These are phyloP conservation scores for Mythimna lalbum DNA, from an alignment of 2,888 invertebrate species.

Conservation along the genomic window DNA sequence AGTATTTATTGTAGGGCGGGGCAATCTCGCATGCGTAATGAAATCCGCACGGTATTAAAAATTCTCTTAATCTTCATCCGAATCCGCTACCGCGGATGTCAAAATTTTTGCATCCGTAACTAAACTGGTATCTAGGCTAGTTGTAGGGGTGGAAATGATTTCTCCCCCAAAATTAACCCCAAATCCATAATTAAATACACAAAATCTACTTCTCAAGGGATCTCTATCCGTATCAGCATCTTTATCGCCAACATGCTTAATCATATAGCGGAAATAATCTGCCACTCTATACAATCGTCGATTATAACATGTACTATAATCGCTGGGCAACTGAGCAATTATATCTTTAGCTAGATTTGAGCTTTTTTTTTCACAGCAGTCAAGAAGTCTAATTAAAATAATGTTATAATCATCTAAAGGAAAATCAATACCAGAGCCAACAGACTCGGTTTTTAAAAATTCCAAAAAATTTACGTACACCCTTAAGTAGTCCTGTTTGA, in stretches of 20 bases:
- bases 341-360: neutral
- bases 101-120: too few species aligned
- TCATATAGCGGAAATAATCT: neutral
- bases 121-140: too few species aligned
- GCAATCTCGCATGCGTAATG: too few species aligned
- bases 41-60: too few species aligned
- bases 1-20: too few species aligned
- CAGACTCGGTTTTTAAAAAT: slow-evolving; percentile 4
- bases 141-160: neutral
- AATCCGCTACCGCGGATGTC: too few species aligned
- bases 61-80: too few species aligned
- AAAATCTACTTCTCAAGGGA: neutral
- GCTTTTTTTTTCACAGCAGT: neutral
- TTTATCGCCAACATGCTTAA: neutral
- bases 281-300: neutral
- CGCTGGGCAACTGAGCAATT: neutral
- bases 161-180: neutral
- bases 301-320: neutral
- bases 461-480: slow-evolving; percentile 14
- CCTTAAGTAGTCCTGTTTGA: slow-evolving; percentile 3
- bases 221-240: neutral
- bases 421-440: slow-evolving; percentile 12
- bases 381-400: neutral
- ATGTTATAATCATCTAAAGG: slow-evolving; percentile 1
- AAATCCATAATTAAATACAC: neutral